A percentile compares a stretch with the other conserved stretches of the same genome.
phyloP scores from a whole-genome alignment of 2,113 vertebrate species.

The Rattus norvegicus region DNA sequence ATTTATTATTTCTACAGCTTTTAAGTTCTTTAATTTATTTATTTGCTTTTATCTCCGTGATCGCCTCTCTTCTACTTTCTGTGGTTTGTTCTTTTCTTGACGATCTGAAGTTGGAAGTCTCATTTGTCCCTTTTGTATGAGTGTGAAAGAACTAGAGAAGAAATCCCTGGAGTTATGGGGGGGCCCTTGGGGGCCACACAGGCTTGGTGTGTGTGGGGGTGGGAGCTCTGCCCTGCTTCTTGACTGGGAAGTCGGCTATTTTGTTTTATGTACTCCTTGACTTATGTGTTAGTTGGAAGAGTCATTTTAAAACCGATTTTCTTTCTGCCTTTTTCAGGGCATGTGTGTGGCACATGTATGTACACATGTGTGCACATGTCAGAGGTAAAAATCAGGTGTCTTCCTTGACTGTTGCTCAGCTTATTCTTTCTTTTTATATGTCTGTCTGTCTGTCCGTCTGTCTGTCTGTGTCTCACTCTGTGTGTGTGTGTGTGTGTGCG shows the following conservation, averaged over 20 bases:
- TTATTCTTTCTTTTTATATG: background rate
- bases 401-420: background rate
- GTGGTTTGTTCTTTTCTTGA: constrained; percentile 32
- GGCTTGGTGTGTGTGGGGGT: background rate
- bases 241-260: background rate
- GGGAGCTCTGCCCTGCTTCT: background rate
- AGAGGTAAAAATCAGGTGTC: background rate
- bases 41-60: constrained; percentile 70
- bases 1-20: constrained; percentile 50
- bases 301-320: constrained; percentile 40
- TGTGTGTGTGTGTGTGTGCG: background rate
- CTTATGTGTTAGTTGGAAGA: constrained; percentile 21
- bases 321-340: background rate
- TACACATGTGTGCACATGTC: background rate
- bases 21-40: constrained; percentile 69
- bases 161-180: background rate
- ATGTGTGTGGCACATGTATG: too few relatives aligned
- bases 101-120: constrained; percentile 1
- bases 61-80: constrained; percentile 7
- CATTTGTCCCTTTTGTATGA: background rate
- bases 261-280: constrained; percentile 46
- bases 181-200: background rate
- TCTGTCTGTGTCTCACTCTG: background rate
- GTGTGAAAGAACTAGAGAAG: background rate
- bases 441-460: background rate